Conservation (phyloP, 2,113 vertebrate genomes). For the Clupea harengus region DNA sequence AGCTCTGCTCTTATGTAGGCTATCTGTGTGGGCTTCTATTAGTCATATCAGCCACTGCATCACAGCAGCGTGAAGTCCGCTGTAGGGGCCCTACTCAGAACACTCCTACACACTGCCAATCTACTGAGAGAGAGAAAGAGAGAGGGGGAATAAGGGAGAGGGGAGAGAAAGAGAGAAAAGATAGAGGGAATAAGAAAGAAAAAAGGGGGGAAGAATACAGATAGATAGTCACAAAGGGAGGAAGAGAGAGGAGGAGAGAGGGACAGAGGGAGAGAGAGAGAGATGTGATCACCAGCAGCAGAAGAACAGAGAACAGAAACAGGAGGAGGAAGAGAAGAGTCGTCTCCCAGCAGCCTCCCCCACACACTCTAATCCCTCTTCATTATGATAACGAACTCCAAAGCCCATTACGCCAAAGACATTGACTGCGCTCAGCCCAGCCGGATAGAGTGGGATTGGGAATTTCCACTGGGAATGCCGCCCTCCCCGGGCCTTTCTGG, state of each 20-base stretch:
- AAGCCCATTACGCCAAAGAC: slow-evolving; percentile 23
- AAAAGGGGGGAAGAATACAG: background rate
- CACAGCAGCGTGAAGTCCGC: background rate
- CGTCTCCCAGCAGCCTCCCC: too few relatives aligned
- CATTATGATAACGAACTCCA: slow-evolving; percentile 22
- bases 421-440: background rate
- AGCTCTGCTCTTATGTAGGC: background rate
- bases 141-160: background rate
- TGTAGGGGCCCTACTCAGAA: background rate
- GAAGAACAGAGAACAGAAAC: slow-evolving; percentile 24
- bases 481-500: background rate
- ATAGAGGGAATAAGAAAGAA: background rate
- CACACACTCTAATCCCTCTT: background rate
- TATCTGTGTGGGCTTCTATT: background rate
- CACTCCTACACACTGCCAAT: background rate
- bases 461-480: background rate
- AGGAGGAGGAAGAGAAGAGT: background rate
- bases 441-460: slow-evolving; percentile 14
- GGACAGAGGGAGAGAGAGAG: background rate
- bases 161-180: slow-evolving; percentile 14
- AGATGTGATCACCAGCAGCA: background rate
- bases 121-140: background rate
- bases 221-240: background rate
- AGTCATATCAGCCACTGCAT: slow-evolving; percentile 1
- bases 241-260: background rate